phyloP scores from a whole-genome alignment of 2,888 invertebrate genomes.

The Sminthurinus aureus region DNA sequence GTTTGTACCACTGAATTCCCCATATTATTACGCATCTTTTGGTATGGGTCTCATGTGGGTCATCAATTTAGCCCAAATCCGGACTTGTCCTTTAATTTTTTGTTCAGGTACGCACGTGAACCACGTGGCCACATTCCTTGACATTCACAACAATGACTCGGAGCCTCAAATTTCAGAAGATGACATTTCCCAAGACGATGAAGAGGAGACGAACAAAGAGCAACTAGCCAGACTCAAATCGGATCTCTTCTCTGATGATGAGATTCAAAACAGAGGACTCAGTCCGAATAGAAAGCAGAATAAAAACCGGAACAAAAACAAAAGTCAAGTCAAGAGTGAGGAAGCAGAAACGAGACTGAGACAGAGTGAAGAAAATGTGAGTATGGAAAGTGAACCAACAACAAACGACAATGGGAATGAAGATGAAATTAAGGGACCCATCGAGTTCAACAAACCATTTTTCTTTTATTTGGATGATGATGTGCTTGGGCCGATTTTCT shows the following conservation, averaged over 20 bases:
- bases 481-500: constrained; percentile 53
- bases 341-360: background rate
- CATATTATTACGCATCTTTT: no score
- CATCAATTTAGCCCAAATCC: no score
- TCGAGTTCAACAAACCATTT: constrained; percentile 53
- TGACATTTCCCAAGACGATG: background rate
- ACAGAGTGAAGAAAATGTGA: background rate
- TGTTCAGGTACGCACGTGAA: constrained; percentile 23
- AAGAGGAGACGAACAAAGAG: constrained; percentile 14
- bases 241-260: constrained; percentile 8
- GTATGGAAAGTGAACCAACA: background rate
- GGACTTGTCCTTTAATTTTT: background rate
- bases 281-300: background rate
- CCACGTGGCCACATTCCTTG: background rate
- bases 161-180: background rate
- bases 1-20: background rate
- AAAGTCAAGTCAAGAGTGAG: background rate
- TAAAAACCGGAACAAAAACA: background rate
- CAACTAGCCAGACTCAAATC: constrained; percentile 14
- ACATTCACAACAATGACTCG: background rate
- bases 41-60: no score
- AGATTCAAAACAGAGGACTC: background rate
- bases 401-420: background rate
- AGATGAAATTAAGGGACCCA: background rate
- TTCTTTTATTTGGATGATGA: constrained; percentile 55